Conservation (phyloP, 1,140 invertebrate species). For the Thalassaphorura encarpata region DNA sequence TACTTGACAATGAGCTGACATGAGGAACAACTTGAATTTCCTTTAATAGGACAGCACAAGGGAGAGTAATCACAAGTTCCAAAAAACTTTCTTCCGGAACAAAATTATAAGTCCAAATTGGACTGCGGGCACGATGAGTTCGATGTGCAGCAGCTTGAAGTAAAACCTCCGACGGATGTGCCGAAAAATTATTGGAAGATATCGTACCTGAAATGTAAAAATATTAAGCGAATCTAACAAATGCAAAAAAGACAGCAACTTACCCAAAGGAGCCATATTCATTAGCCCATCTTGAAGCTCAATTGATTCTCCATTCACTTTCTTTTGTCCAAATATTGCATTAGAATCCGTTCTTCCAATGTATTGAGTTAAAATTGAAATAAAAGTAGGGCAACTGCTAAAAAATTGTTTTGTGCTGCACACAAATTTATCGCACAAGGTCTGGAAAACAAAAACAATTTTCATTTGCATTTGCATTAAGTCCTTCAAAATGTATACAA, state of each 20-base stretch:
- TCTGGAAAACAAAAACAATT: slow-evolving; percentile 15
- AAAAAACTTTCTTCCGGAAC: slow-evolving; percentile 80
- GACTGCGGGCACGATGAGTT: slow-evolving; percentile 66
- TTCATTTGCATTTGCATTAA: not conserved
- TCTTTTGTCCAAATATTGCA: slow-evolving; percentile 26
- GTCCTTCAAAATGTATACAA: not conserved
- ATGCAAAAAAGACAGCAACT: too few species aligned
- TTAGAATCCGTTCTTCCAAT: slow-evolving; percentile 28
- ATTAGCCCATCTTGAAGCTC: slow-evolving; percentile 53
- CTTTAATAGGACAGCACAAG: slow-evolving; percentile 74
- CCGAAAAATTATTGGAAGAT: slow-evolving; percentile 68
- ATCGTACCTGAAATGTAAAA: slow-evolving; percentile 50
- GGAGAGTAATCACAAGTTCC: slow-evolving; percentile 72
- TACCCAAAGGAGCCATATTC: slow-evolving; percentile 79
- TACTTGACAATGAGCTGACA: slow-evolving; percentile 60
- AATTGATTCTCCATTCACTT: slow-evolving; percentile 36
- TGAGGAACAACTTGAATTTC: slow-evolving; percentile 84
- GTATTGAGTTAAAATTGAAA: slow-evolving; percentile 28
- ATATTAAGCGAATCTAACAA: not conserved
- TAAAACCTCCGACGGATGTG: slow-evolving; percentile 74
- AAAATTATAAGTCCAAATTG: slow-evolving; percentile 87
- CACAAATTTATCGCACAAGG: slow-evolving; percentile 28
- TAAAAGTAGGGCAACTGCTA: slow-evolving; percentile 30
- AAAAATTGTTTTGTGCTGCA: slow-evolving; percentile 25
- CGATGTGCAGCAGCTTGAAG: slow-evolving; percentile 60